Conservation (phyloP, 2,797 vertebrate genomes). For the Anguilla pacifica region DNA sequence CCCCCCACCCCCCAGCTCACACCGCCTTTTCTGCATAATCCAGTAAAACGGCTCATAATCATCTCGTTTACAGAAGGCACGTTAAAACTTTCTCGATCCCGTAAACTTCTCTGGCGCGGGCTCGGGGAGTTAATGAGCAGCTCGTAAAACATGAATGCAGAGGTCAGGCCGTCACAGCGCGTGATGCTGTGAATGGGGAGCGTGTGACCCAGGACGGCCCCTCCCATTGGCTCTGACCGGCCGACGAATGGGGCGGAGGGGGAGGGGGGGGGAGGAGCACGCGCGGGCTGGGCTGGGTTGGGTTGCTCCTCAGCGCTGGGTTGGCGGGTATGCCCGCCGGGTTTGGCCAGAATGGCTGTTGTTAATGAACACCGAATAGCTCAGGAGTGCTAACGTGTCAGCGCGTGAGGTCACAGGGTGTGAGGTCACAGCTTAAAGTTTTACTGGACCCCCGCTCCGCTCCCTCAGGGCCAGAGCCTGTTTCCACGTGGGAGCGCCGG, state of each 20-base stretch:
- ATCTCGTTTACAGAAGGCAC: constrained; percentile 39
- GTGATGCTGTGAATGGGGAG: constrained; percentile 72
- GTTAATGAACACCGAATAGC: not conserved
- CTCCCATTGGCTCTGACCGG: constrained; percentile 53
- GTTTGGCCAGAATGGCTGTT: not conserved
- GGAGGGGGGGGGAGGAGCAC: constrained; percentile 26
- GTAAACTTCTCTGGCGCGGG: constrained; percentile 66
- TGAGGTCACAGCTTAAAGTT: not conserved
- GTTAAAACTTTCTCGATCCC: constrained; percentile 48
- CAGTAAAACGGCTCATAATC: constrained; percentile 32
- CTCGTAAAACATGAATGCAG: constrained; percentile 71
- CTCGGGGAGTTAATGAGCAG: constrained; percentile 71
- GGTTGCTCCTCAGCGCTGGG: not conserved
- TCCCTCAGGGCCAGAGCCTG: not conserved
- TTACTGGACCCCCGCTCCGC: not conserved
- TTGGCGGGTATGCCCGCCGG: not conserved
- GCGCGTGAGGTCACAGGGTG: not conserved
- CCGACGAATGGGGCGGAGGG: constrained; percentile 33
- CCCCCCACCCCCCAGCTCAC: not conserved
- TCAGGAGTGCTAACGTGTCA: not conserved
- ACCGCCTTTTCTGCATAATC: constrained; percentile 37
- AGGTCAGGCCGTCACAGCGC: constrained; percentile 69
- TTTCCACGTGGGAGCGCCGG: not conserved
- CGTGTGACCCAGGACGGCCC: constrained; percentile 61
- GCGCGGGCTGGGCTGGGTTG: not conserved